These are phyloP conservation scores for Pipra filicauda DNA, from an alignment of 2,113 vertebrate species.

Conservation along the genomic window DNA sequence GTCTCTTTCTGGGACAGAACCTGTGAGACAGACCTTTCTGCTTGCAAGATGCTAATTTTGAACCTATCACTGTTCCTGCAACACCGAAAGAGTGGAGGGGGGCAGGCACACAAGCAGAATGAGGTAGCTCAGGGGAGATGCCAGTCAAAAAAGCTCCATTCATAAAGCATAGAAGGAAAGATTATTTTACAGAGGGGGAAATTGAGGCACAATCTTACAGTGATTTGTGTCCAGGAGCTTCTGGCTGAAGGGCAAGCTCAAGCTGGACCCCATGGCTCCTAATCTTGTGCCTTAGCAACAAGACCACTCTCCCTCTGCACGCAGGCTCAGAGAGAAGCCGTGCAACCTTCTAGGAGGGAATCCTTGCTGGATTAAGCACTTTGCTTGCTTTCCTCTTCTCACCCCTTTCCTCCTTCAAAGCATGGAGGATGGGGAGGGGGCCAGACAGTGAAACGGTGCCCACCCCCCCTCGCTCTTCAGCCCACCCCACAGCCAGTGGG, in stretches of 20 bases:
- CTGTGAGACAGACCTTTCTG: neutral
- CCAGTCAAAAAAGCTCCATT: neutral
- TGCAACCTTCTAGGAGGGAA: constrained; percentile 4
- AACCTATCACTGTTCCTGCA: neutral
- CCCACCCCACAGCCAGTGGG: constrained; percentile 3
- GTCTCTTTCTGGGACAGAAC: neutral
- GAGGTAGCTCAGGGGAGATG: neutral
- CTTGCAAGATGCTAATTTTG: neutral
- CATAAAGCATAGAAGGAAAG: neutral
- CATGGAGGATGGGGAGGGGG: neutral
- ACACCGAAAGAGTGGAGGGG: neutral
- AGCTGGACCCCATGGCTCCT: neutral
- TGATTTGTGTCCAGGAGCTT: neutral
- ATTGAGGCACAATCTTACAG: neutral
- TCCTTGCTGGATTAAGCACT: neutral
- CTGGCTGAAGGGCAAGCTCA: neutral
- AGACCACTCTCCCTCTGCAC: neutral
- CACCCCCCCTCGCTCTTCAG: neutral
- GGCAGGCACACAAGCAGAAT: neutral
- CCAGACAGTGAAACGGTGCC: fast-evolving
- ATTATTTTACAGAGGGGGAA: neutral
- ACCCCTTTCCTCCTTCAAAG: neutral
- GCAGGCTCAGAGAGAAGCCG: neutral
- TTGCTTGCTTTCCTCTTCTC: neutral
- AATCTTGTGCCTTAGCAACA: constrained; percentile 1